phyloP scores from a whole-genome alignment of 2,797 vertebrate genomes.

The Gymnothorax javanicus region DNA sequence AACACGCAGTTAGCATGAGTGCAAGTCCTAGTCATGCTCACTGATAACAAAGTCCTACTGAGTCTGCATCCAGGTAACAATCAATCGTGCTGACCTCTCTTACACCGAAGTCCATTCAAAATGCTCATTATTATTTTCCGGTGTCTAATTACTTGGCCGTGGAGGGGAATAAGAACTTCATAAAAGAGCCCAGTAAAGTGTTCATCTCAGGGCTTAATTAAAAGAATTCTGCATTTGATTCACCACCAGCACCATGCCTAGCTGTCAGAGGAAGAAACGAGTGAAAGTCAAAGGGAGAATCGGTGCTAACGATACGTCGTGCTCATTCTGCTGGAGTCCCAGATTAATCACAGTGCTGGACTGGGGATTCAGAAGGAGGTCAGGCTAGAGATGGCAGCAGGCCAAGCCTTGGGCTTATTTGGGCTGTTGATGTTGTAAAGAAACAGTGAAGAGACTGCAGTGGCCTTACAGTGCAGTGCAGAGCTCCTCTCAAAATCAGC shows the following conservation, averaged over 20 bases:
- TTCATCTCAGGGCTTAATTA: neutral
- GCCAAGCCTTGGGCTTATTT: constrained; percentile 8
- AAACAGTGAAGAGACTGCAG: neutral
- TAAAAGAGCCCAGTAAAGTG: neutral
- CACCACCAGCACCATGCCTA: neutral
- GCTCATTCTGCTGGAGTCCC: neutral
- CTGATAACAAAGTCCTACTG: too few relatives aligned
- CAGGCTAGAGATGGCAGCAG: neutral
- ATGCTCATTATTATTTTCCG: too few relatives aligned
- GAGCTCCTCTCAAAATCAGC: constrained; percentile 3
- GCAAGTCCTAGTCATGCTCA: neutral
- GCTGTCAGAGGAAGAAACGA: neutral
- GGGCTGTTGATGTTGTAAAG: neutral
- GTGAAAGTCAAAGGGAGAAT: neutral
- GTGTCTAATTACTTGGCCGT: too few relatives aligned
- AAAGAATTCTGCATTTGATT: neutral
- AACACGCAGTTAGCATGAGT: neutral
- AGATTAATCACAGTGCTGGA: constrained; percentile 18
- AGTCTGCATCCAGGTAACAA: too few relatives aligned
- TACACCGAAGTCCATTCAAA: too few relatives aligned
- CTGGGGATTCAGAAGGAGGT: constrained; percentile 10
- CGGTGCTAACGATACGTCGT: neutral
- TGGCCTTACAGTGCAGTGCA: neutral
- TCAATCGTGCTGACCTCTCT: too few relatives aligned
- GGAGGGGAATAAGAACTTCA: too few relatives aligned